Evolutionary conservation across 2,888 invertebrate genomes (phyloP).

Genomic region (Anthophora plumipes): DNA sequence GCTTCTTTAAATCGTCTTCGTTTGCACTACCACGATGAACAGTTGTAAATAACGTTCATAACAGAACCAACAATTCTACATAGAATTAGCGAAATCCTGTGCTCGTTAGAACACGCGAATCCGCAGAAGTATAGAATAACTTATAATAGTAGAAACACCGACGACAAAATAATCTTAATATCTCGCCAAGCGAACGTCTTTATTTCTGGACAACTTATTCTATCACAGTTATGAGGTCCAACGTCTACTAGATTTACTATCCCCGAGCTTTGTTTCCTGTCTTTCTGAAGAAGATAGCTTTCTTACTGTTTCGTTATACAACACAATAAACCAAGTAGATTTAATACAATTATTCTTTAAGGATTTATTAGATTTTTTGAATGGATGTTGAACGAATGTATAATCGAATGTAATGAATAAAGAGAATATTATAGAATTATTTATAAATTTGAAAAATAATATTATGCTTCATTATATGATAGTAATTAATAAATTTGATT

Average conservation of each 20-base stretch:
- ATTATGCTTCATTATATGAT: too few species aligned
- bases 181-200: slow-evolving; percentile 12
- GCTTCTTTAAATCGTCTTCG: slow-evolving; percentile 39
- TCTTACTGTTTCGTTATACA: not conserved
- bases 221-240: not conserved
- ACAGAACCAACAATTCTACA: slow-evolving; percentile 26
- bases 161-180: not conserved
- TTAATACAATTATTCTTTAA: too few species aligned
- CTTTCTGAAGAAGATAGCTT: not conserved
- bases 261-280: not conserved
- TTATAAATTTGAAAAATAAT: too few species aligned
- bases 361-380: too few species aligned
- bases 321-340: not conserved
- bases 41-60: slow-evolving; percentile 42
- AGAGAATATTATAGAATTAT: too few species aligned
- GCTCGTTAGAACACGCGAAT: not conserved
- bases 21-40: slow-evolving; percentile 14
- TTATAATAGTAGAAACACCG: slow-evolving; percentile 16
- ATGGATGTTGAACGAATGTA: too few species aligned
- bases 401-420: too few species aligned
- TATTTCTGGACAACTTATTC: slow-evolving; percentile 19
- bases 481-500: too few species aligned
- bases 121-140: not conserved
- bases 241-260: not conserved
- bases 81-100: not conserved